Evolutionary conservation across 1,140 invertebrate genomes (phyloP), one percentile per base, ranked within the genome.

Genomic region (Triops longicaudatus): DNA sequence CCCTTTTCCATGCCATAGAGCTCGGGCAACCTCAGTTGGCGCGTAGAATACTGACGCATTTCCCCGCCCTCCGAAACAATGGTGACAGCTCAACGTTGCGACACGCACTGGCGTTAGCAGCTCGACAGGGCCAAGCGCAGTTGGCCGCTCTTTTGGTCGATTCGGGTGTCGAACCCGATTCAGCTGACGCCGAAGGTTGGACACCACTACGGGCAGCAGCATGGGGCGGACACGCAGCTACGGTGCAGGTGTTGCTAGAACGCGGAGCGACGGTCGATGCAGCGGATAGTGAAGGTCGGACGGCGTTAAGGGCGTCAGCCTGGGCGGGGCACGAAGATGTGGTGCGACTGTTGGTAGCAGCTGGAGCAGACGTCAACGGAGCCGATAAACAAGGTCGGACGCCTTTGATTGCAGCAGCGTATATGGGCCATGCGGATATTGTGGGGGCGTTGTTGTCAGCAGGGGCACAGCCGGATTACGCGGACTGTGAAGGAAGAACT

Each of bases 271-370:
- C 89, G 81, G 91, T 94, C 0, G 92, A 97, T 83, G 90, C 89
- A 76, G 91, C 92, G 1, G 94, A 96, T 83, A 90, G 89, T 71
- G 93, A 96, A 83, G 92, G 93, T 26, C 87, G 95, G 79, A 97
- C 95, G 1, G 93, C 95, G 0, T 85, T 97, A n/a, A 86, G 92
- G 80, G 92, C 92, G 11, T 93, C 94, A 27, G 93, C 94, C 42
- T 96, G 94, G 94, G 94, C 93, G 78, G 95, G 95, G 22, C 95
- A 97, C 82, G 93, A 85, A 27, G 85, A 92, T 88, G 92, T 97
- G 1, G 95, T 97, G 1, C 90, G 92, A 75, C 86, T 92, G 27
- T 84, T 97, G 26, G 86, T 97, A 11, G 87, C 90, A 73, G 89
- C 91, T 78, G 93, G 93, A 0, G 94, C 93, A 1, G 87, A 89